Evolutionary conservation across 2,888 invertebrate species (phyloP).

Genomic region (Xanthia togata): DNA sequence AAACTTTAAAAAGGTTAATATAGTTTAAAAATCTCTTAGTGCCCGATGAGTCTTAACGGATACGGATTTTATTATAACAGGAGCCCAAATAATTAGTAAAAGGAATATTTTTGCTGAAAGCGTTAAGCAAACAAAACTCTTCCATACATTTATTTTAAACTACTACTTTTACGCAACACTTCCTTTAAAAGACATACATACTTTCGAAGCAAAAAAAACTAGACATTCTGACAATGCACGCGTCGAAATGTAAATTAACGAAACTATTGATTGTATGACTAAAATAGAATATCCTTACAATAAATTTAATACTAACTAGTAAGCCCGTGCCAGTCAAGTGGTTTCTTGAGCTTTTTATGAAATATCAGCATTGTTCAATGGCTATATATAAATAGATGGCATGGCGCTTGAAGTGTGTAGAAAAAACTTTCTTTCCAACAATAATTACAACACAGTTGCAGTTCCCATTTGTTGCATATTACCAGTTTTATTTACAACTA

Average conservation of each 20-base stretch:
- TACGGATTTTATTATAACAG: not conserved
- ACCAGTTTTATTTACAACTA: not conserved
- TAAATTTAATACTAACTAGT: slow-evolving; percentile 27
- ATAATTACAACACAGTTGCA: not conserved
- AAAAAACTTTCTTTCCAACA: not conserved
- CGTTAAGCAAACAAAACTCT: slow-evolving; percentile 16
- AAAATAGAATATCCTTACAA: slow-evolving; percentile 39
- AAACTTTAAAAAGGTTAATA: not conserved
- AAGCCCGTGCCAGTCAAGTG: slow-evolving; percentile 21
- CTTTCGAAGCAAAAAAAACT: slow-evolving; percentile 52
- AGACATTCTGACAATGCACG: slow-evolving; percentile 48
- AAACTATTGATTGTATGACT: slow-evolving; percentile 38
- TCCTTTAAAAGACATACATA: slow-evolving; percentile 47
- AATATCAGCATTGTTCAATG: slow-evolving; percentile 14
- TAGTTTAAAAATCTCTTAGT: not conserved
- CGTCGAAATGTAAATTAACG: slow-evolving; percentile 48
- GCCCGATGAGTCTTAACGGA: not conserved
- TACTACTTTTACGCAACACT: slow-evolving; percentile 42
- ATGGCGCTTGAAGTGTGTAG: not conserved
- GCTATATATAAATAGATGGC: slow-evolving; percentile 9
- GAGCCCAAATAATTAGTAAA: not conserved
- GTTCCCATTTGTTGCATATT: not conserved
- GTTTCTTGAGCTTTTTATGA: slow-evolving; percentile 37
- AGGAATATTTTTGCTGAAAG: not conserved
- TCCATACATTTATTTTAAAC: not conserved